Evolutionary conservation across 2,888 invertebrate species (phyloP).

Genomic region (Leucophenga montana): DNA sequence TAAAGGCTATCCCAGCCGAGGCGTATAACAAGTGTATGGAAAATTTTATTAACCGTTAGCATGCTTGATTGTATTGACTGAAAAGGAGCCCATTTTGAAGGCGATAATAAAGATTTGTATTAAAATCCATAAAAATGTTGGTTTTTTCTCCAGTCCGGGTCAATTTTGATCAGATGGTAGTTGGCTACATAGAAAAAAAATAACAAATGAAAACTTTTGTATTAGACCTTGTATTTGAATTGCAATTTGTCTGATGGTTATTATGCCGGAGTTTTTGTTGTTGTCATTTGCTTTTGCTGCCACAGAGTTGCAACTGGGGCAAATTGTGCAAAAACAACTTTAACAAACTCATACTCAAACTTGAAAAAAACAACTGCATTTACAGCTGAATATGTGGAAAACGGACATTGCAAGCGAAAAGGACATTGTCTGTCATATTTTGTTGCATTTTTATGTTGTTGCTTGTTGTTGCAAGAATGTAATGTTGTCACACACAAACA

Average conservation of each 20-base stretch:
- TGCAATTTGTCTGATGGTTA: conserved; percentile 62
- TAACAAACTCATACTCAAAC: conserved; percentile 24
- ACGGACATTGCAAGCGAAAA: conserved; percentile 56
- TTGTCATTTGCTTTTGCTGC: conserved; percentile 36
- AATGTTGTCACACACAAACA: conserved; percentile 46
- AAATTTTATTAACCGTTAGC: no score
- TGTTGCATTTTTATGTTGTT: conserved; percentile 40
- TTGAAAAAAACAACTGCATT: conserved; percentile 22
- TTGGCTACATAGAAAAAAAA: no score
- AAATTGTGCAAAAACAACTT: conserved; percentile 37
- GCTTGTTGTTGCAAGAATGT: conserved; percentile 40
- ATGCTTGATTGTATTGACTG: no score
- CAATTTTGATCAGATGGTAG: no score
- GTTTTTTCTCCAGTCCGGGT: no score
- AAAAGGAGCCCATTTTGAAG: no score
- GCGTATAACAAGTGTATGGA: no score
- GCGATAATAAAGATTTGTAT: no score
- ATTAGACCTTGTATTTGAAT: conserved; percentile 54
- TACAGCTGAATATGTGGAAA: conserved; percentile 43
- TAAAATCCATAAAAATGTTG: no score
- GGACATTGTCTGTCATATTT: conserved; percentile 62
- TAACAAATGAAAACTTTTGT: conserved; percentile 40
- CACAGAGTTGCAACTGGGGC: conserved; percentile 38
- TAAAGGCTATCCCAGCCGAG: no score
- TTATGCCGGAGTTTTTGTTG: conserved; percentile 51